phyloP scores from a whole-genome alignment of 1,140 invertebrate genomes.

The Dinoponera quadriceps region DNA sequence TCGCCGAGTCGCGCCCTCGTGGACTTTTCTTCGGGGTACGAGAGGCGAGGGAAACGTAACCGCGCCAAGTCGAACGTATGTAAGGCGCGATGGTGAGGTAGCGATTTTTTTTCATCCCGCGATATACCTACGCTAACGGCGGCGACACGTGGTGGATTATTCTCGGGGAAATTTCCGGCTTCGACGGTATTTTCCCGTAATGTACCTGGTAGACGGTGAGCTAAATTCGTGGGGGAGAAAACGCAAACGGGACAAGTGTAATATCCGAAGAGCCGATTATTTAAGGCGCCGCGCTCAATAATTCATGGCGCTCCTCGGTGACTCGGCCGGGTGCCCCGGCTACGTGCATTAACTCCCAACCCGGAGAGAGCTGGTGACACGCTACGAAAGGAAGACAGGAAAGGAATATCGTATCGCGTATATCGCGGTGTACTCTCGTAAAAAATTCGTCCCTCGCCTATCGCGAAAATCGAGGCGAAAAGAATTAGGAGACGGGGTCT shows the following conservation, averaged over 20 bases:
- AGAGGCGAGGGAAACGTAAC: background rate
- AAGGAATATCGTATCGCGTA: constrained; percentile 61
- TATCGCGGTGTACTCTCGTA: constrained; percentile 46
- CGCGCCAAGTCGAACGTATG: too few relatives aligned
- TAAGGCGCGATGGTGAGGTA: too few relatives aligned
- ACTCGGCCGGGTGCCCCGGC: constrained; percentile 12
- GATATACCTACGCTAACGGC: too few relatives aligned
- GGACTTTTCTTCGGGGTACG: background rate
- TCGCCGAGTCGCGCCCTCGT: too few relatives aligned
- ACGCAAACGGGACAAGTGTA: constrained; percentile 52
- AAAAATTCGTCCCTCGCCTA: constrained; percentile 62
- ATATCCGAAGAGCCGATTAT: constrained; percentile 55
- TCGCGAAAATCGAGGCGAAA: constrained; percentile 75
- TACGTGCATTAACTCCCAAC: constrained; percentile 48
- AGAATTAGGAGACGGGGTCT: constrained; percentile 66
- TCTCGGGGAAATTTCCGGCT: background rate
- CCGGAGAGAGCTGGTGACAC: constrained; percentile 63
- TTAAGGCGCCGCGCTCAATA: constrained; percentile 62
- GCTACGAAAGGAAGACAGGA: constrained; percentile 61
- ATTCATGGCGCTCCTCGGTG: constrained; percentile 50
- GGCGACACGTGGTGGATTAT: background rate
- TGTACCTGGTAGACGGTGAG: background rate
- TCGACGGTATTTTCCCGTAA: background rate
- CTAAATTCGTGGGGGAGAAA: constrained; percentile 25
- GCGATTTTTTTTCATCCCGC: too few relatives aligned